Percentiles rank a stretch among this genome's conserved stretches.
Conservation (phyloP, 2,113 vertebrate genomes). For the Stegastes partitus region DNA sequence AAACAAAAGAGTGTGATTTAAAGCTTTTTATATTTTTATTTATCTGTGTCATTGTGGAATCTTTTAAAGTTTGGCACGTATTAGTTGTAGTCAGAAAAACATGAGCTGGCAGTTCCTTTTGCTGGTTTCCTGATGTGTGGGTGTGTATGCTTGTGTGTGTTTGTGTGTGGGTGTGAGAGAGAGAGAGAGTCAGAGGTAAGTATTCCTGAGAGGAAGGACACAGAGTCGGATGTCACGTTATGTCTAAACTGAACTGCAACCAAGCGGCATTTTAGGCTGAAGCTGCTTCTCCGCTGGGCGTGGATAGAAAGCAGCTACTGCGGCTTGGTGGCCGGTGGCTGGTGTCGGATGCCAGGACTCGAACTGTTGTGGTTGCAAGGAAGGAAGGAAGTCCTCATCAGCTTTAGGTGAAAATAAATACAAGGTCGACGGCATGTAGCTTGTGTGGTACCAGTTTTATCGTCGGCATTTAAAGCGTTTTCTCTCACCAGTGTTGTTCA, state of each 20-base stretch:
- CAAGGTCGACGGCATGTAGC: slow-evolving; percentile 2
- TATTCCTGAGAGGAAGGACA: slow-evolving; percentile 24
- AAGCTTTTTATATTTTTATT: background rate
- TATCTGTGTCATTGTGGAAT: background rate
- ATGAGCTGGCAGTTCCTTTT: slow-evolving; percentile 26
- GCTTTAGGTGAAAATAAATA: slow-evolving; percentile 80
- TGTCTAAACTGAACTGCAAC: background rate
- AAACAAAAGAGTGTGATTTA: background rate
- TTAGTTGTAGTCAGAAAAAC: background rate
- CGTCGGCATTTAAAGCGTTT: background rate
- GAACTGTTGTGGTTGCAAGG: slow-evolving; percentile 54
- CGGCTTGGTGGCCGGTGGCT: slow-evolving; percentile 38
- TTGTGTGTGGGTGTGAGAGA: too few relatives aligned
- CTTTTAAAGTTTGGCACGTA: slow-evolving; percentile 9
- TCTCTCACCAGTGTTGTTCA: background rate
- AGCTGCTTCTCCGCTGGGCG: background rate
- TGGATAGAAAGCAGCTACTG: background rate
- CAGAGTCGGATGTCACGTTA: background rate
- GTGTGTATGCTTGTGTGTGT: background rate
- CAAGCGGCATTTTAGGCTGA: background rate
- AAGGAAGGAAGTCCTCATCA: slow-evolving; percentile 73
- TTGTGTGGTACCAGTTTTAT: background rate
- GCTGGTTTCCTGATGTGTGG: slow-evolving; percentile 11
- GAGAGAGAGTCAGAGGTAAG: slow-evolving; percentile 11
- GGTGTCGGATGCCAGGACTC: slow-evolving; percentile 20